These are phyloP conservation scores for Anoplolepis gracilipes DNA, from an alignment of 1,140 invertebrate species.

Conservation along the genomic window DNA sequence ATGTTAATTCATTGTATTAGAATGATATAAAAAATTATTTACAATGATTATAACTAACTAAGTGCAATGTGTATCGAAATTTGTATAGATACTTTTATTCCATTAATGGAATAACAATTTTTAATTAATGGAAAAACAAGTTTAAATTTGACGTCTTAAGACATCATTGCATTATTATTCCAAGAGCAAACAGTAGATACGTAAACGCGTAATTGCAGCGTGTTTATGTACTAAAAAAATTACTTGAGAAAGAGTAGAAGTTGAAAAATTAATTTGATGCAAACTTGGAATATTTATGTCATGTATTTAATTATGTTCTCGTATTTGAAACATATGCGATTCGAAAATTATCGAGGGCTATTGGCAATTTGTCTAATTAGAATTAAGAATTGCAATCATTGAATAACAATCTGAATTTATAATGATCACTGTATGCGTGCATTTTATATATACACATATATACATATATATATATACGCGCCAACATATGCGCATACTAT, in stretches of 20 bases:
- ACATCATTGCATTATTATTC: conserved; percentile 23
- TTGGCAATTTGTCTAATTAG: conserved; percentile 67
- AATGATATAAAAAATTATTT: background rate
- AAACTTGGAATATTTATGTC: background rate
- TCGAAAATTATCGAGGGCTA: conserved; percentile 45
- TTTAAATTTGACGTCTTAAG: conserved; percentile 21
- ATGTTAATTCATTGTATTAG: background rate
- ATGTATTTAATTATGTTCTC: too few species aligned
- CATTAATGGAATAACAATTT: too few species aligned
- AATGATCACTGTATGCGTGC: conserved; percentile 57
- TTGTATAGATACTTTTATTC: conserved; percentile 8
- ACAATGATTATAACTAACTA: background rate
- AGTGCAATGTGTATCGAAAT: conserved; percentile 45
- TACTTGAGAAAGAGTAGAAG: background rate
- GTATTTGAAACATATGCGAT: background rate
- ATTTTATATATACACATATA: conserved; percentile 43
- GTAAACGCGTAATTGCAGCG: background rate
- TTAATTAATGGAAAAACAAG: too few species aligned
- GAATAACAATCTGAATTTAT: conserved; percentile 48
- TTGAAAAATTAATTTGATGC: background rate
- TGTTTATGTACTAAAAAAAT: conserved; percentile 9
- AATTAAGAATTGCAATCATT: conserved; percentile 61
- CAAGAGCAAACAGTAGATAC: background rate
- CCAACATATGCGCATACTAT: conserved; percentile 1
- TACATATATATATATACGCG: too few species aligned